Base-by-base conservation (phyloP, 2,113 vertebrate species). In the Sprattus sprattus region DNA sequence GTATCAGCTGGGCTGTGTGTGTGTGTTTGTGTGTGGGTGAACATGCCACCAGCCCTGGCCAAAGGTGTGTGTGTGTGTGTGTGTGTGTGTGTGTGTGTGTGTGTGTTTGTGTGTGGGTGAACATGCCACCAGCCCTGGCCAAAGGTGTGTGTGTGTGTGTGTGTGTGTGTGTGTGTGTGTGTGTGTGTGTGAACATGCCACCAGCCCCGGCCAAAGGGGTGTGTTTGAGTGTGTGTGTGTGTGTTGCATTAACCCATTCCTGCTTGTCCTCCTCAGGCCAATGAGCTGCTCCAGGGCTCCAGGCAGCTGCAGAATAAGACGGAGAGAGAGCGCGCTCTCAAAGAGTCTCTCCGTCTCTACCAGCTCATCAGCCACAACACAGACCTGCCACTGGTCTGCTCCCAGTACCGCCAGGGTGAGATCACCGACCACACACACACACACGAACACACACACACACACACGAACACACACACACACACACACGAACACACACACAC, bases 321-420 rank as follows among this genome's bases (percentile, higher is more conserved):
- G 0, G 98, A 99, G 85, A 98, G 97, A 88, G 98, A 99, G 88
- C 95, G 95, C 83, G 97, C 95, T 71, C 92, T 99, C 81, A 95
- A 95, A 83, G 98, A 99, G 87, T 99, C 98, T 0, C 92, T 99
- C 49, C 96, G 92, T 6, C 96, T 99, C 22, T 99, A 99, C 91
- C 97, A 99, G 81, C 97, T 97, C 92, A 99, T 99, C 90, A 98
- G 97, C 90, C 96, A 96, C 85, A 96, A 99, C 92, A 97, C 98
- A 4, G 98, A 99, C 86, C 96, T 99, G 91, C 91, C 96, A 0
- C 96, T 95, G 50, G 97, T 99, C 81, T 99, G 98, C 93, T 94
- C 93, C 0, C 98, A 99, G 84, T 99, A 99, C 88, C 95, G 98
- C 13, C 98, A 99, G 93, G 98, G 98, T 99, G 86, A 87, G 88